Evolutionary conservation across 2,797 vertebrate genomes (phyloP).

Genomic region (Halcyon leucocephala): DNA sequence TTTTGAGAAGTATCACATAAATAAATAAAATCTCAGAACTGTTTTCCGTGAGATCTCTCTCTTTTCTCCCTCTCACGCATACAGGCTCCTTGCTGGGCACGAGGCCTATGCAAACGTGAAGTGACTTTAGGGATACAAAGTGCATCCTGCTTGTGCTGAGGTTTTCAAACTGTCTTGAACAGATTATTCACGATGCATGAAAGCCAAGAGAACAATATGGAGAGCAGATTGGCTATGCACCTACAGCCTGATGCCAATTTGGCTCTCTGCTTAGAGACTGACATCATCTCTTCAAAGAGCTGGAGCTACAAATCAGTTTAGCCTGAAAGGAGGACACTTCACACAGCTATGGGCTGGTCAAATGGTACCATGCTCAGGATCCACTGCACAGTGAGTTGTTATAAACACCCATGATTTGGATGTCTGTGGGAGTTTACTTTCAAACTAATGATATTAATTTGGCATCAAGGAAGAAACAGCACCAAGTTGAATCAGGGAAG

Average conservation of each 20-base stretch:
- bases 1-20: neutral
- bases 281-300: slow-evolving; percentile 38
- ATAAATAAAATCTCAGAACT: slow-evolving; percentile 1
- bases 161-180: slow-evolving; percentile 33
- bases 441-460: neutral
- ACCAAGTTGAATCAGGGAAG: neutral
- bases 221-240: slow-evolving; percentile 47
- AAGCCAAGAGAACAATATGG: slow-evolving; percentile 61
- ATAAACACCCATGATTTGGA: neutral
- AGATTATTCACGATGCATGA: slow-evolving; percentile 24
- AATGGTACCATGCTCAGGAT: neutral
- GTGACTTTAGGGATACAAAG: neutral
- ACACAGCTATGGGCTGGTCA: neutral
- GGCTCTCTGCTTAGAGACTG: neutral
- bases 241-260: slow-evolving; percentile 24
- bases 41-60: neutral
- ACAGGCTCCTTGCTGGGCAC: neutral
- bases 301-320: neutral
- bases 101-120: neutral
- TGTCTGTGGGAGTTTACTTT: neutral
- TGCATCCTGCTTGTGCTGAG: neutral
- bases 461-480: neutral
- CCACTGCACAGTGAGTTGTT: neutral
- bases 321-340: neutral
- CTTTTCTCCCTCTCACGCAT: neutral